Evolutionary conservation across 2,113 vertebrate species (phyloP).

Genomic region (Cettia cetti): DNA sequence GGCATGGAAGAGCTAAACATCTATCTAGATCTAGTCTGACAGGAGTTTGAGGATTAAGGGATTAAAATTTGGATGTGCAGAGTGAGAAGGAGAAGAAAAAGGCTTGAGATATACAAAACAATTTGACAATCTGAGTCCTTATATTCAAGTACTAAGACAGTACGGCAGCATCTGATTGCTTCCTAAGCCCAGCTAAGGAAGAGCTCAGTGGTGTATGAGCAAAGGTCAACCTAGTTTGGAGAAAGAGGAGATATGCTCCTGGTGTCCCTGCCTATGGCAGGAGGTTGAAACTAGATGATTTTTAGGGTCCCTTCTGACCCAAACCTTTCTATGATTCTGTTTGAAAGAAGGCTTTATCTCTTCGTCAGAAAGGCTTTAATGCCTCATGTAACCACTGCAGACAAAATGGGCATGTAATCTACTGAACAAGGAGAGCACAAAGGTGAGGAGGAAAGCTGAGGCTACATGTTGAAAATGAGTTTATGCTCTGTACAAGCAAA

Average conservation of each 20-base stretch:
- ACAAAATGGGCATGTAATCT: not conserved
- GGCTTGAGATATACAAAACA: not conserved
- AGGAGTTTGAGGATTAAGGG: not conserved
- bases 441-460: not conserved
- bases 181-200: not conserved
- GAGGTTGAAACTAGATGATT: not conserved
- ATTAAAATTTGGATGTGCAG: not conserved
- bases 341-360: not conserved
- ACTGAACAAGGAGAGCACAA: not conserved
- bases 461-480: not conserved
- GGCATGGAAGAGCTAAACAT: not conserved
- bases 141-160: not conserved
- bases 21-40: not conserved
- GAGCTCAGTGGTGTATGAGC: not conserved
- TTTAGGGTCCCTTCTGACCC: not conserved
- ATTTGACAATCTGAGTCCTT: not conserved
- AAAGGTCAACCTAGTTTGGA: not conserved
- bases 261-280: not conserved
- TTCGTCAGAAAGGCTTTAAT: not conserved
- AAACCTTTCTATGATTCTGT: not conserved
- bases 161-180: not conserved
- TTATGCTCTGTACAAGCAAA: not conserved
- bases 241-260: not conserved
- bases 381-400: not conserved
- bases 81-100: not conserved